A percentile compares a stretch with the other conserved stretches of the same genome.
These are phyloP conservation scores for Salminus brasiliensis DNA, from an alignment of 2,113 vertebrate genomes.

Conservation along the genomic window DNA sequence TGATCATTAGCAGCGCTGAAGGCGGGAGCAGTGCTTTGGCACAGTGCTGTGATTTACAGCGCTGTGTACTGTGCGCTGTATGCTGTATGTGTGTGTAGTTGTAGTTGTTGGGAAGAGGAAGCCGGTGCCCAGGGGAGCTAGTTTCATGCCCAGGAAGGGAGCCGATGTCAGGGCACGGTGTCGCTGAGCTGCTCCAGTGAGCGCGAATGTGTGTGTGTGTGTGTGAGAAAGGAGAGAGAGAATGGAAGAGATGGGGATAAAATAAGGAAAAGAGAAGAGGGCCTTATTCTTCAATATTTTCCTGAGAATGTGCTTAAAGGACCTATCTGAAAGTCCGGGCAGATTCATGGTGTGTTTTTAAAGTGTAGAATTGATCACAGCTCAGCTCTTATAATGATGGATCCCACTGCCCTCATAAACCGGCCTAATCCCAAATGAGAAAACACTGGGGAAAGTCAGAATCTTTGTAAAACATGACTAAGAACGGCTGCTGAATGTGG, in stretches of 20 bases:
- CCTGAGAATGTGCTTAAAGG: too few species aligned
- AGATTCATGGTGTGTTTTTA: too few species aligned
- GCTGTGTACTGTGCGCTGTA: slow-evolving; percentile 17
- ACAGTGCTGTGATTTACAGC: slow-evolving; percentile 18
- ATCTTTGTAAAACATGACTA: too few species aligned
- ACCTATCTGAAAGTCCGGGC: too few species aligned
- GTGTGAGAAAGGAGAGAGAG: background rate
- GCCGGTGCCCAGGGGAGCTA: background rate
- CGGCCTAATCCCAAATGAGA: too few species aligned
- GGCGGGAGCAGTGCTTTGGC: background rate
- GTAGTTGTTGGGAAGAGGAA: slow-evolving; percentile 14
- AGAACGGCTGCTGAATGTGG: too few species aligned
- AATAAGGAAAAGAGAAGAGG: background rate
- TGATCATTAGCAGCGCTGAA: slow-evolving; percentile 18
- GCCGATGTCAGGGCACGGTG: slow-evolving; percentile 28
- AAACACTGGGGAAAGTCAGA: too few species aligned
- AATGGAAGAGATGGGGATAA: background rate
- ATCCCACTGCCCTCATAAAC: too few species aligned
- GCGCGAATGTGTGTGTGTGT: background rate
- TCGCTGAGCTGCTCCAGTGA: slow-evolving; percentile 25
- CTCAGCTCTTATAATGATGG: too few species aligned
- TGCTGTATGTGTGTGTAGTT: too few species aligned
- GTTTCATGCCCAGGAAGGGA: slow-evolving; percentile 32
- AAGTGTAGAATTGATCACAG: too few species aligned
- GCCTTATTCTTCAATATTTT: too few species aligned